Base-by-base conservation (phyloP, 2,888 invertebrate species). In the Philonicus albiceps region DNA sequence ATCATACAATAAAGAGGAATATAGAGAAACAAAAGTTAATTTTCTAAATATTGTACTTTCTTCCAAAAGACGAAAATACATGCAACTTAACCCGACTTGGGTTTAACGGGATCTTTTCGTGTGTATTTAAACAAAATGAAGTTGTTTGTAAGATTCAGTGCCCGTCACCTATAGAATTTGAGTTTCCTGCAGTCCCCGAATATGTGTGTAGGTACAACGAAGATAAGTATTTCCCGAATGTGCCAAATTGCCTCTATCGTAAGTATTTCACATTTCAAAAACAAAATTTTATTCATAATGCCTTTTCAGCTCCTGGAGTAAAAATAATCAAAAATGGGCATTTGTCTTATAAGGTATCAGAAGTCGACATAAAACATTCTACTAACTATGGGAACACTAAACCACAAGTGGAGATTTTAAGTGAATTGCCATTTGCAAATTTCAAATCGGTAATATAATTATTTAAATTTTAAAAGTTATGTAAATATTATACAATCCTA, bases 101-200 rank as follows among this genome's bases (percentile, higher is more conserved):
- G 0, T 96, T 97, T 91, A 96, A 96, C 91, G 97, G 97, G 16
- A 95, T 94, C 22, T 96, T 95, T 92, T 94, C 94, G 53, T 97
- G 97, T 90, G 93, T 93, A 0, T 95, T 95, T 1, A 93, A 94
- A 89, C 93, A 91, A 6, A 93, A 95, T 53, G 91, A 92, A 40
- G 94, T 95, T 88, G 93, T 93, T 4, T 97, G 97, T 90, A 91
- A 92, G 1, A 90, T 97, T 8, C 92, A 91, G 4, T 97, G 97
- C 89, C 96, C 96, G 0, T 89, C 91, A 0, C 96, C 95, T 0
- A 92, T 95, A 16, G 90, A 93, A 22, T 95, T 96, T 89, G 94
- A 95, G 88, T 93, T 93, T 5, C 91, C 94, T 0, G 94, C 95
- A 0, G 94, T 95, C 0, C 90, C 93, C 0, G 88, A 93, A 1